Conservation (phyloP, 2,888 invertebrate species). For the Apotomis turbidana region DNA sequence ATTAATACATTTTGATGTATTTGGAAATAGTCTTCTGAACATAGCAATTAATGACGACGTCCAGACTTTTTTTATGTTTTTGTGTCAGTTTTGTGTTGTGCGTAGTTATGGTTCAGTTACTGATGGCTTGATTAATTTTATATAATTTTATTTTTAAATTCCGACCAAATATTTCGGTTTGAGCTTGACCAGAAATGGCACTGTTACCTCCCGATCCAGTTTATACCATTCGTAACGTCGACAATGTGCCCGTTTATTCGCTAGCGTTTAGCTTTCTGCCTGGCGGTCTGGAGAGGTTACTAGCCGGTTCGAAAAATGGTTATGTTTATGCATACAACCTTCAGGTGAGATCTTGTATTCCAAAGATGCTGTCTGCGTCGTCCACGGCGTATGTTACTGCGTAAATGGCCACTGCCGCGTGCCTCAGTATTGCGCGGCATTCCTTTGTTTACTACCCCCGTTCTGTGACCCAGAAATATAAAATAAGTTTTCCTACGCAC, state of each 20-base stretch:
- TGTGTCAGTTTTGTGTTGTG: slow-evolving; percentile 83
- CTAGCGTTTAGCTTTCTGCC: slow-evolving; percentile 86
- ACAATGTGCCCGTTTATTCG: slow-evolving; percentile 89
- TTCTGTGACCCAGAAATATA: slow-evolving; percentile 71
- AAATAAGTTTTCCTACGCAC: slow-evolving; percentile 28
- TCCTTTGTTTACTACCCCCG: slow-evolving; percentile 75
- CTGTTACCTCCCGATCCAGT: slow-evolving; percentile 91
- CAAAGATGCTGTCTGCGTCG: slow-evolving; percentile 55
- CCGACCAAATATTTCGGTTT: slow-evolving; percentile 73
- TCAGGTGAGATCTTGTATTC: slow-evolving; percentile 83
- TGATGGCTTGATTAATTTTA: slow-evolving; percentile 81
- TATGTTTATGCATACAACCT: slow-evolving; percentile 91
- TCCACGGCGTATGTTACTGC: slow-evolving; percentile 48
- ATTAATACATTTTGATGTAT: not conserved
- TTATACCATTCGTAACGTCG: slow-evolving; percentile 87
- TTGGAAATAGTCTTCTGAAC: slow-evolving; percentile 33
- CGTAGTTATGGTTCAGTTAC: slow-evolving; percentile 81
- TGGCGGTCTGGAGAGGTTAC: slow-evolving; percentile 85
- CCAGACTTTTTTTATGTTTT: slow-evolving; percentile 65
- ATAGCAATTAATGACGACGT: slow-evolving; percentile 44
- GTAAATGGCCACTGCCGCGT: slow-evolving; percentile 49
- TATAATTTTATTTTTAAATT: slow-evolving; percentile 76
- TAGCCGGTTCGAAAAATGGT: slow-evolving; percentile 90
- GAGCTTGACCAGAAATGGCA: slow-evolving; percentile 85
- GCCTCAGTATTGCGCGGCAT: slow-evolving; percentile 53